Conservation (phyloP, 2,113 vertebrate species). For the Bufo bufo region DNA sequence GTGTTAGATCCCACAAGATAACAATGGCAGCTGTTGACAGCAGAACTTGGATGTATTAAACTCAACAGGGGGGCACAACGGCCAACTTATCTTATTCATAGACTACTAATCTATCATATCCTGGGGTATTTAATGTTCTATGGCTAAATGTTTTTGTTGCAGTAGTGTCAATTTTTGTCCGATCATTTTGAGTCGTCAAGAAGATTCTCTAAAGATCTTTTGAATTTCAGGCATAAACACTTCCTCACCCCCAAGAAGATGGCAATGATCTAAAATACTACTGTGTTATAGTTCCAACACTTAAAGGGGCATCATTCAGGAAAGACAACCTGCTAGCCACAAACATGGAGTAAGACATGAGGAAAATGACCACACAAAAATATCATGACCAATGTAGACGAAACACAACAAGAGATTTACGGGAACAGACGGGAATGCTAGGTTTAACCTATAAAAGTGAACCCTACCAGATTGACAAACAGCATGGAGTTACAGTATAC, state of each 20-base stretch:
- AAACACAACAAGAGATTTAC: not conserved
- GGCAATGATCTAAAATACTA: not conserved
- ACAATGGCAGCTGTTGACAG: not conserved
- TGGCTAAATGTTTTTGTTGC: not conserved
- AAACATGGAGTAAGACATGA: conserved; percentile 18
- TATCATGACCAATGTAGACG: conserved; percentile 19
- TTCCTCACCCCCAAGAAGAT: not conserved
- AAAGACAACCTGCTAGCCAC: conserved; percentile 7
- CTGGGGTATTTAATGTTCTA: not conserved
- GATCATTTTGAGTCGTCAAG: not conserved
- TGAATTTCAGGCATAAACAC: not conserved
- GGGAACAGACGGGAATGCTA: not conserved
- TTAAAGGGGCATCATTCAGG: not conserved
- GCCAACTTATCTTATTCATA: too few relatives aligned
- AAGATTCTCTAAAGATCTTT: not conserved
- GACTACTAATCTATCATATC: not conserved
- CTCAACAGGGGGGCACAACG: not conserved
- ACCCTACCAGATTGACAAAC: not conserved
- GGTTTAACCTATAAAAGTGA: not conserved
- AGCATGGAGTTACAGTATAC: not conserved
- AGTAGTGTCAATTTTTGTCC: not conserved
- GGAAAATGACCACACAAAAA: not conserved
- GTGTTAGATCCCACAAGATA: not conserved
- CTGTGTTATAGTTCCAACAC: not conserved
- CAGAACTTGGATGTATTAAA: not conserved